Base-by-base conservation (phyloP, 2,797 vertebrate genomes). In the Vespertilio murinus region DNA sequence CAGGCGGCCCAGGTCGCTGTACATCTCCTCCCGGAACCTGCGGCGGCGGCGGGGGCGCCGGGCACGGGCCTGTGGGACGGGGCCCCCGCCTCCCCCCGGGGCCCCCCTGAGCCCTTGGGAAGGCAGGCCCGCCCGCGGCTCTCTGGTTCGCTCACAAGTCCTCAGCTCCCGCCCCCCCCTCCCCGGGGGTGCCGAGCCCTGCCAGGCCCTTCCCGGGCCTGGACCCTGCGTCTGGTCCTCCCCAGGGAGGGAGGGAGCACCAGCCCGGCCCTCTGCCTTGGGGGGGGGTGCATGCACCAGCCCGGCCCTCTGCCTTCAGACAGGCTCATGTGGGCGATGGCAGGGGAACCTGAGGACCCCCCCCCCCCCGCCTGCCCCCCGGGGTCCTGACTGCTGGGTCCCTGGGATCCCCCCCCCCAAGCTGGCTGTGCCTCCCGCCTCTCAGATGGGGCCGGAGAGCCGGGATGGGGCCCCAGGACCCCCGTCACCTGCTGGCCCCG, bases 1-100 rank as follows among this genome's bases (percentile, higher is more conserved):
- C 23, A 45, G 52, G 59, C 0, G 10, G 54, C 64, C 86, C 71
- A 83, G 59, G 14, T 83, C 47, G 2, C 12, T 1, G 1, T 79
- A 79, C 3, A 86, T 33, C 28, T 95, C 79, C 3, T 90, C 61
- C 30, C 54, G 30, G 52, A 96, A 71, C 80, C 94, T 96, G 75
- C 28, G 47, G 16, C 4, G 3, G 42, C 1, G 1, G 42, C 42
- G 42, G 42, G 42, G 8, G 42, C 40, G 8, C 2, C 0, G 0
- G 28, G 28, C 12, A 45, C 18, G 59, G 40, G 42, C 0, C 1
- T 69, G 35, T 49, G 35, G 38, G 64, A 17, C 8, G 22, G 74
- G 54, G 45, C 54, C 54, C 45, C 54, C 61, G n/a, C n/a, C 61
- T 33, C 45, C 28, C 9, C 6, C 56, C 1, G 3, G 67, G 35